Evolutionary conservation across 2,797 vertebrate genomes (phyloP).

Genomic region (Potorous gilbertii): DNA sequence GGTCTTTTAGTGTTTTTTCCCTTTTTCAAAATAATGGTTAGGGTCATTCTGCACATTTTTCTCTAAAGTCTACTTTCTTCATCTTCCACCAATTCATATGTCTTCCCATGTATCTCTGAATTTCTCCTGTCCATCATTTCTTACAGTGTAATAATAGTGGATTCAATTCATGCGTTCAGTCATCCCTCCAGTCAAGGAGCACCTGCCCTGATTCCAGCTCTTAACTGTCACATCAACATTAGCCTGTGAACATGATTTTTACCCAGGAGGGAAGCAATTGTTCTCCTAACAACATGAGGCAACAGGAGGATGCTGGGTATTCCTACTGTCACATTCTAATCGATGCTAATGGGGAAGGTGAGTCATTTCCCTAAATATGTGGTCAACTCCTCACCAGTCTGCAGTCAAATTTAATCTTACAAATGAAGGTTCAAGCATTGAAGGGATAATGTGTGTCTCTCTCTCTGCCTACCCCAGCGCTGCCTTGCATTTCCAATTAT

Average conservation of each 20-base stretch:
- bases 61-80: slow-evolving; percentile 6
- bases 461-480: not conserved
- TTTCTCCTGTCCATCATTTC: not conserved
- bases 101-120: slow-evolving; percentile 8
- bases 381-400: not conserved
- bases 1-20: not conserved
- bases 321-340: slow-evolving; percentile 17
- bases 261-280: slow-evolving; percentile 81
- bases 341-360: not conserved
- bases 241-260: slow-evolving; percentile 74
- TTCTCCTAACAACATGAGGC: slow-evolving; percentile 83
- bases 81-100: not conserved
- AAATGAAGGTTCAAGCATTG: slow-evolving; percentile 8
- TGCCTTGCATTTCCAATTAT: not conserved
- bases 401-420: slow-evolving; percentile 52
- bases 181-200: slow-evolving; percentile 12
- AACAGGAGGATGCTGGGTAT: slow-evolving; percentile 79
- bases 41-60: not conserved
- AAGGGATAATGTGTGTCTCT: slow-evolving; percentile 42
- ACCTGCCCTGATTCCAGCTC: slow-evolving; percentile 60
- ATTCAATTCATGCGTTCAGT: slow-evolving; percentile 49
- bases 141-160: not conserved
- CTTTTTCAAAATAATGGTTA: not conserved
- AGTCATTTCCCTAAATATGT: slow-evolving; percentile 61
- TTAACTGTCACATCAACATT: slow-evolving; percentile 67